phyloP scores from a whole-genome alignment of 2,888 invertebrate genomes.

The Phengaris alcon region DNA sequence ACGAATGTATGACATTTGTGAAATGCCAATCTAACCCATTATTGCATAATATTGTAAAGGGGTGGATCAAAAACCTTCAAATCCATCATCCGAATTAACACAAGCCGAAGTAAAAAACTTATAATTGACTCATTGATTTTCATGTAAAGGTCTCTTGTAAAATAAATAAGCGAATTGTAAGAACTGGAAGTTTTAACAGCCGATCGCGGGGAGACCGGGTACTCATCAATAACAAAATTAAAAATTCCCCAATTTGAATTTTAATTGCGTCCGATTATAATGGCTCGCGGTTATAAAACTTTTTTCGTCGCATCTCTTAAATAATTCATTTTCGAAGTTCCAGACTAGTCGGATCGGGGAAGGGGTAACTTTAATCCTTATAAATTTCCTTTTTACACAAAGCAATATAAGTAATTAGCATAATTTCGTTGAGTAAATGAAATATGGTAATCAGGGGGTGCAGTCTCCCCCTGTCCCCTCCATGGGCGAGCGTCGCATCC shows the following conservation, averaged over 20 bases:
- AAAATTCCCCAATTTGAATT: slow-evolving; percentile 77
- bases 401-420: slow-evolving; percentile 81
- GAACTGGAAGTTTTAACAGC: slow-evolving; percentile 69
- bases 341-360: slow-evolving; percentile 59
- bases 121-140: slow-evolving; percentile 36
- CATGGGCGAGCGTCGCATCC: slow-evolving; percentile 72
- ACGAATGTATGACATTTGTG: background rate
- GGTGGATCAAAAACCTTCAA: background rate
- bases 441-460: slow-evolving; percentile 78
- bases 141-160: slow-evolving; percentile 34
- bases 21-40: background rate
- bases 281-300: slow-evolving; percentile 65
- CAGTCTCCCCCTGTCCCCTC: slow-evolving; percentile 62
- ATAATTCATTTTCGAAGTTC: slow-evolving; percentile 67
- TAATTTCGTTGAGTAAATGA: slow-evolving; percentile 81
- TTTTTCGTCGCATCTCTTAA: slow-evolving; percentile 62
- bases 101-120: slow-evolving; percentile 25
- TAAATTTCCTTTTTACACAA: slow-evolving; percentile 81
- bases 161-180: slow-evolving; percentile 62
- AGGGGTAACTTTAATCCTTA: slow-evolving; percentile 78
- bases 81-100: background rate
- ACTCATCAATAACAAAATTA: slow-evolving; percentile 78
- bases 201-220: slow-evolving; percentile 59
- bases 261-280: slow-evolving; percentile 78
- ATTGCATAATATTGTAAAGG: background rate